Evolutionary conservation across 2,888 invertebrate genomes (phyloP), one percentile per base, ranked within the genome.

Genomic region (Cataglyphis livida): DNA sequence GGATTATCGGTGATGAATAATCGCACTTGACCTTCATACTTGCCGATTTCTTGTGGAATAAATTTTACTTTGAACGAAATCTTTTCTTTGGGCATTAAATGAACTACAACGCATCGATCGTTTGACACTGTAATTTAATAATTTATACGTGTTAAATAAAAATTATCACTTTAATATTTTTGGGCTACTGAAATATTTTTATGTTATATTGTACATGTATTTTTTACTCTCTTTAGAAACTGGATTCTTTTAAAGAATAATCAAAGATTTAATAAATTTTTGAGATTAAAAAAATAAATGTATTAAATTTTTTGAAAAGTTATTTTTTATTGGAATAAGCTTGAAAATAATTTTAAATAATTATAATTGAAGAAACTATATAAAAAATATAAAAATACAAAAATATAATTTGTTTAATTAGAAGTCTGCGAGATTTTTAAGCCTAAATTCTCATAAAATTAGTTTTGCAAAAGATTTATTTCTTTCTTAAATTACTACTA

Each of bases 1-100:
- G 96, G 96, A 93, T 96, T 96, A 89, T 96, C 95, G 15, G 95
- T 92, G 4, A 95, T 95, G 54, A 95, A 94, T 35, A 96, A 86
- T 48, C 95, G 95, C 59, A 96, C 89, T 66, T 89, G 84, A 12
- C 92, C 91, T 0, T 89, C 81, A 51, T 90, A 88, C 9, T 83
- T 89, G 3, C 92, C 92, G 61, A 92, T 87, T 51, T 89, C 85
- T 3, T 54, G 85, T 2, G 95, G 95, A 28, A 86, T 84, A 86
- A 95, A 95, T 44, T 89, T 85, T 2, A 95, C 86, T 51, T 91
- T 65, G 54, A 95, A 91, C 21, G 89, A 83, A 1, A 91, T 93
- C 0, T 83, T 84, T 68, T 94, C 91, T 1, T 84, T 88, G 0
- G 94, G 92, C 5, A 86, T 83, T 57, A 95, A 84, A 76, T 90